phyloP scores from a whole-genome alignment of 1,140 invertebrate species.

The Epicauta chinensis region DNA sequence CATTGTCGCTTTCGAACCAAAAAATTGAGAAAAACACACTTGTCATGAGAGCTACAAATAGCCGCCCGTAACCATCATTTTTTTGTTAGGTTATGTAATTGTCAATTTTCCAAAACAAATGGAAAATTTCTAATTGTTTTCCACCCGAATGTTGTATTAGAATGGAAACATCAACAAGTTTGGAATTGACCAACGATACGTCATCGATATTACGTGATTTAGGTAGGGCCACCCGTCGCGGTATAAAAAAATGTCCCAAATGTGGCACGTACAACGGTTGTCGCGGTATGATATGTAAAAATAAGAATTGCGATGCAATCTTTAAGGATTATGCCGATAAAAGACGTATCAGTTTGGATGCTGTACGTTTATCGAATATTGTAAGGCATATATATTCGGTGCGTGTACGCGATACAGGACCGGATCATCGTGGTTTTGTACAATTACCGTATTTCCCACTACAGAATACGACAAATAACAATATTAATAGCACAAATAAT shows the following conservation, averaged over 20 bases:
- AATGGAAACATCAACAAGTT: no score
- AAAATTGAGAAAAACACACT: no score
- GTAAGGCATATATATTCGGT: slow-evolving; percentile 64
- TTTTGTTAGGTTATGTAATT: no score
- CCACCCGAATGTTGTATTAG: no score
- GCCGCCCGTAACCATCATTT: no score
- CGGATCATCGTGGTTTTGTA: slow-evolving; percentile 69
- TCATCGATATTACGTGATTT: slow-evolving; percentile 21
- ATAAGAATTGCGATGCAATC: slow-evolving; percentile 64
- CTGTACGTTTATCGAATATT: slow-evolving; percentile 62
- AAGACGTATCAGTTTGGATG: slow-evolving; percentile 58
- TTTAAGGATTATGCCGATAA: slow-evolving; percentile 62
- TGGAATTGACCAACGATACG: not conserved
- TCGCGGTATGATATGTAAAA: slow-evolving; percentile 67
- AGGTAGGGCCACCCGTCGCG: slow-evolving; percentile 41
- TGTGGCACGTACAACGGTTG: slow-evolving; percentile 76
- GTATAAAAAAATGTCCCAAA: slow-evolving; percentile 67
- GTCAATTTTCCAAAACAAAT: no score
- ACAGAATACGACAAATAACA: slow-evolving; percentile 40
- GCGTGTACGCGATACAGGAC: slow-evolving; percentile 58
- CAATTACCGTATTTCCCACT: slow-evolving; percentile 55
- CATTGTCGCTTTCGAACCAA: no score
- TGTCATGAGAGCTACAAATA: no score
- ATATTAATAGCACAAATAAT: no score
- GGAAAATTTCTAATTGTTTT: no score